phyloP scores from a whole-genome alignment of 2,113 vertebrate species.

The Kryptolebias marmoratus region DNA sequence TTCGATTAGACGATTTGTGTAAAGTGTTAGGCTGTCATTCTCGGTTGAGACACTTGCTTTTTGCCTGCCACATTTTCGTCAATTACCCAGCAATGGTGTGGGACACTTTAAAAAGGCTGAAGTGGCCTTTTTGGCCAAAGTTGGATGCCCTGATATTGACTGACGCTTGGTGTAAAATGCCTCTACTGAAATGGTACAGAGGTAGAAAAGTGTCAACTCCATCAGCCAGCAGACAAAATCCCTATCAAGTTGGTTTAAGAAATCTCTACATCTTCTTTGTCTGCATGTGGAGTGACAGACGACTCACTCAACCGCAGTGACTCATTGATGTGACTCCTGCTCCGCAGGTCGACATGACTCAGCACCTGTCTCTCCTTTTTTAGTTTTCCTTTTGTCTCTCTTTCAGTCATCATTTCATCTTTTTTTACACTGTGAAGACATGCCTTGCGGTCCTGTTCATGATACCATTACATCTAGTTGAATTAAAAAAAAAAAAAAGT shows the following conservation, averaged over 20 bases:
- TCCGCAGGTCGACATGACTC: slow-evolving; percentile 47
- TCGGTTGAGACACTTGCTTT: slow-evolving; percentile 32
- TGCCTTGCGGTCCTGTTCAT: not conserved
- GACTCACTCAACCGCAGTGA: slow-evolving; percentile 34
- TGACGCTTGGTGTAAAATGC: slow-evolving; percentile 66
- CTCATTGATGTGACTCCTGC: slow-evolving; percentile 26
- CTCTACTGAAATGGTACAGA: slow-evolving; percentile 58
- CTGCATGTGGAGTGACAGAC: slow-evolving; percentile 49
- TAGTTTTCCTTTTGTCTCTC: slow-evolving; percentile 9
- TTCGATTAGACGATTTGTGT: slow-evolving; percentile 34
- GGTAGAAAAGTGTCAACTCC: slow-evolving; percentile 67
- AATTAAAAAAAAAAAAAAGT: not conserved
- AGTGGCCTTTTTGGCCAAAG: slow-evolving; percentile 39
- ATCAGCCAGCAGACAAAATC: slow-evolving; percentile 63
- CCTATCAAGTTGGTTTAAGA: slow-evolving; percentile 63
- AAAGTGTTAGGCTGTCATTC: slow-evolving; percentile 24
- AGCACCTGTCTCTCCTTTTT: slow-evolving; percentile 44
- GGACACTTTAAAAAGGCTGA: slow-evolving; percentile 53
- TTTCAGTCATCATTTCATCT: slow-evolving; percentile 14
- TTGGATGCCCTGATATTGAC: slow-evolving; percentile 59
- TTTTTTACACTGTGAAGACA: not conserved
- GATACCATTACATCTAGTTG: not conserved
- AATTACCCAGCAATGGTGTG: slow-evolving; percentile 47
- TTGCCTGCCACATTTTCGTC: slow-evolving; percentile 42
- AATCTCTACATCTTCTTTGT: slow-evolving; percentile 26